Base-by-base conservation (phyloP, 2,113 vertebrate species). In the Megaceryle maxima region DNA sequence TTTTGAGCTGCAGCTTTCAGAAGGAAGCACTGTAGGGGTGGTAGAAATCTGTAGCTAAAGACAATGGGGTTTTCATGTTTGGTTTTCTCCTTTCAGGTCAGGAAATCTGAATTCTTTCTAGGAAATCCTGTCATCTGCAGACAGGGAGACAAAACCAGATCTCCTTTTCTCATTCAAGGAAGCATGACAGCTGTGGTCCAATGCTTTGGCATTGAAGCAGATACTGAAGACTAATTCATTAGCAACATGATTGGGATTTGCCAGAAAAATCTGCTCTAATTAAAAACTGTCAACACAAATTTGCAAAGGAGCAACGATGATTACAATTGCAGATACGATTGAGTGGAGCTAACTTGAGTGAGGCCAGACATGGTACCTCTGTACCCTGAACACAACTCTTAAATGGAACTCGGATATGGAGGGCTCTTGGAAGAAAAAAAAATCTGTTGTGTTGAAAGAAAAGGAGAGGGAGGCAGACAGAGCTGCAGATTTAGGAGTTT, bases 241-340 rank as follows among this genome's bases (percentile, higher is more conserved):
- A 70, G 69, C 35, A 91, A 41, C 35, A 53, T 26, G 37, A 62
- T 70, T 57, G 29, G 13, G 59, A 77, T 80, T 91, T 87, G 50
- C 22, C 59, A 93, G 68, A 87, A 94, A 83, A 91, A 94, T 53
- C 77, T 77, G n/a, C 64, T 77, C 35, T 85, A 73, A 83, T 69
- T 91, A 70, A 84, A 84, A 93, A 55, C 44, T 48, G 37, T 79
- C 90, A 93, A 57, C 59, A 84, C 19, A 62, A 25, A 87, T 84
- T 93, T 93, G 26, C 48, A 59, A 93, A 77, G 59, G 9, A 89
- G 26, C 41, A 83, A n/a, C 35, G 37, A 48, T 59, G 8, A 50
- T 89, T 80, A 73, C 63, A 87, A 76, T 51, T 81, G 35, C 25
- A 83, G 66, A 51, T 55, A 67, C 39, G 74, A 33, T 13, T 39